Evolutionary conservation across 2,113 vertebrate species (phyloP).

Genomic region (Gavialis gangeticus): DNA sequence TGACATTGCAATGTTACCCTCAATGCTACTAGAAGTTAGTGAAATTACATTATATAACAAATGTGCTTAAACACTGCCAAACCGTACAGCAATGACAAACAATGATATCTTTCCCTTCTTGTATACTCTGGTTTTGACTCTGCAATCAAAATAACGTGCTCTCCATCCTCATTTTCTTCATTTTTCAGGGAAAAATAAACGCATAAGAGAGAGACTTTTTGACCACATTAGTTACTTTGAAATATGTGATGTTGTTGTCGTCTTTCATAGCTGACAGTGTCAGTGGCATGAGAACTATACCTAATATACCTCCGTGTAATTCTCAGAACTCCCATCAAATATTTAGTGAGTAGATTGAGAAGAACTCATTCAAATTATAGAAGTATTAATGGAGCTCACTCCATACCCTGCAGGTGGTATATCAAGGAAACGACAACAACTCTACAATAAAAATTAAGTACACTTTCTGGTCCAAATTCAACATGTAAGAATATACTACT

Average conservation of each 20-base stretch:
- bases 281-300: background rate
- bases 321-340: background rate
- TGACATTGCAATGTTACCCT: background rate
- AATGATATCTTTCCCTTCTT: background rate
- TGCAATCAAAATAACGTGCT: background rate
- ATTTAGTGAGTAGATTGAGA: background rate
- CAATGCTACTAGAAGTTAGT: background rate
- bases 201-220: background rate
- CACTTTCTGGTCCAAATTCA: background rate
- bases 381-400: background rate
- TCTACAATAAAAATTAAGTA: no score
- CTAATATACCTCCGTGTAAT: background rate
- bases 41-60: background rate
- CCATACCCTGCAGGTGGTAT: background rate
- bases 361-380: no score
- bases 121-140: background rate
- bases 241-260: no score
- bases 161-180: no score
- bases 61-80: background rate
- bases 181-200: background rate
- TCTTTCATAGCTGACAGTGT: background rate
- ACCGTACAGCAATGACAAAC: background rate
- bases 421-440: background rate
- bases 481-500: fast-evolving
- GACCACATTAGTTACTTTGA: background rate